Percentiles rank a stretch among this genome's conserved stretches.
Conservation (phyloP, 2,797 vertebrate genomes). For the Lagorchestes hirsutus region DNA sequence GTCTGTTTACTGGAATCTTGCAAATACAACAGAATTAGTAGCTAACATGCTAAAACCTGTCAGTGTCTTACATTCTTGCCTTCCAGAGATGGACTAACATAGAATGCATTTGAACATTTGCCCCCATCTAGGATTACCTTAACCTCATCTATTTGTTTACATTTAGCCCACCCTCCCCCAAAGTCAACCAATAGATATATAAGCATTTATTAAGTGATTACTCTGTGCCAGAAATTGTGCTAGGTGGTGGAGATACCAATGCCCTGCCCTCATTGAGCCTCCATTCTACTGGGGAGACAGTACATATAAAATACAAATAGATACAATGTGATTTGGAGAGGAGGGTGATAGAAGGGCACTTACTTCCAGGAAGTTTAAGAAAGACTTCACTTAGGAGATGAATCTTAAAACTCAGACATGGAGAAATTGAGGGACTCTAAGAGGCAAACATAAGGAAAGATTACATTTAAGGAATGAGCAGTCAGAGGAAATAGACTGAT, state of each 20-base stretch:
- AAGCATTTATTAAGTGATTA: neutral
- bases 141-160: neutral
- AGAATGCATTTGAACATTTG: neutral
- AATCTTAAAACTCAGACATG: neutral
- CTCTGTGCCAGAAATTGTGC: neutral
- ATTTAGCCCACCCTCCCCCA: neutral
- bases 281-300: neutral
- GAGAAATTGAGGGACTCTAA: neutral
- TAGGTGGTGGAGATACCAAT: neutral
- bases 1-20: neutral
- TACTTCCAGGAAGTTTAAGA: neutral
- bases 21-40: neutral
- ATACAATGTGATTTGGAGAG: neutral
- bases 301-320: neutral
- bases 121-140: neutral
- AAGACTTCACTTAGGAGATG: neutral
- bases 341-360: neutral
- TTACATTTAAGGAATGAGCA: neutral
- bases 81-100: neutral
- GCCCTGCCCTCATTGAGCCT: neutral
- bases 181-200: neutral
- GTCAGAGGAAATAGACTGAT: neutral
- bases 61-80: neutral
- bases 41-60: neutral
- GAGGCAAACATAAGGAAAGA: neutral